Conservation (phyloP, 1,140 invertebrate species). For the Berghia stephanieae region DNA sequence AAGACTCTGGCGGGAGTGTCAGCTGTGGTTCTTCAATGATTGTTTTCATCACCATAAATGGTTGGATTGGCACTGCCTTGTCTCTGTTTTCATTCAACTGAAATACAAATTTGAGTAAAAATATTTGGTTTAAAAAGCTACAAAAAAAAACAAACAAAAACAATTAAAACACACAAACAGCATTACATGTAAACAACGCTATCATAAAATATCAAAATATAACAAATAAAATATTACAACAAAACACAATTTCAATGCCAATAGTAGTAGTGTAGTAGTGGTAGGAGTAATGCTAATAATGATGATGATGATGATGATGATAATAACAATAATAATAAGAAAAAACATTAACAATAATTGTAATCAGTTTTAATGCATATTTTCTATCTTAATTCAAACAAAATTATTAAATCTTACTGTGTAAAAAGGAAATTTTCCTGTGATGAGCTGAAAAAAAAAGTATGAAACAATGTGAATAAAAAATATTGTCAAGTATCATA, state of each 20-base stretch:
- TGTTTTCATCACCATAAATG: constrained; percentile 4
- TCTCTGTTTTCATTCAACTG: neutral
- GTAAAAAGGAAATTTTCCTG: constrained; percentile 56
- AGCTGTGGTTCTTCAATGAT: constrained; percentile 19
- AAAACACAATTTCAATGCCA: too few relatives aligned
- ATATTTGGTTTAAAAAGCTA: neutral
- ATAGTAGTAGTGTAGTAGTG: too few relatives aligned
- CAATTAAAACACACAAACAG: too few relatives aligned
- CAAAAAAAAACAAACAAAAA: neutral
- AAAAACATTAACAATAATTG: too few relatives aligned
- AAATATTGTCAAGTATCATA: neutral
- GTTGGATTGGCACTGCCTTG: neutral
- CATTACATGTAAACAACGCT: too few relatives aligned
- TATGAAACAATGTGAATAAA: neutral
- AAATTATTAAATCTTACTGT: constrained; percentile 45
- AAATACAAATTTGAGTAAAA: constrained; percentile 14
- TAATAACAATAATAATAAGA: too few relatives aligned
- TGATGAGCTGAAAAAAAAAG: constrained; percentile 52
- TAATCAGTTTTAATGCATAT: too few relatives aligned
- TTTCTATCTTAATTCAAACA: too few relatives aligned
- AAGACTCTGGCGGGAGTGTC: neutral
- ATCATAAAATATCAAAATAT: too few relatives aligned
- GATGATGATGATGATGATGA: too few relatives aligned
- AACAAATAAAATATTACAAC: too few relatives aligned
- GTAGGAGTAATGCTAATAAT: too few relatives aligned